Conservation (phyloP, 1,140 invertebrate genomes). For the Neodiprion fabricii region DNA sequence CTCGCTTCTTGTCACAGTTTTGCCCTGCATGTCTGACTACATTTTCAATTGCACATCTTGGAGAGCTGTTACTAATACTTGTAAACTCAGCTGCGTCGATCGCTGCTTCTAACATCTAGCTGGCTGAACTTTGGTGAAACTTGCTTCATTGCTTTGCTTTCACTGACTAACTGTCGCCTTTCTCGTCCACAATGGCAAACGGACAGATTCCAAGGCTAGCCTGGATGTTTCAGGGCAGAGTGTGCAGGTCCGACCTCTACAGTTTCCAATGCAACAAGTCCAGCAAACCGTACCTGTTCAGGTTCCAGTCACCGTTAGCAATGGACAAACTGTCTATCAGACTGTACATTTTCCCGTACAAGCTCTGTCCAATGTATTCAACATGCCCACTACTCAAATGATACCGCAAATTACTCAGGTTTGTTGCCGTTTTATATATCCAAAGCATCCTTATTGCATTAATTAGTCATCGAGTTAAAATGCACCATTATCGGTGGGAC, state of each 20-base stretch:
- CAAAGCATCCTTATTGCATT: constrained; percentile 1
- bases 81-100: too few relatives aligned
- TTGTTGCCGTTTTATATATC: constrained; percentile 16
- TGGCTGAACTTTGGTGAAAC: not conserved
- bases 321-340: constrained; percentile 92
- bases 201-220: constrained; percentile 40
- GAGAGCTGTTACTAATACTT: not conserved
- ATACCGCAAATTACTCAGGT: constrained; percentile 77
- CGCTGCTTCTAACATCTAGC: too few relatives aligned
- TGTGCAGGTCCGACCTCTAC: constrained; percentile 76
- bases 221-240: constrained; percentile 69
- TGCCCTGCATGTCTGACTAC: not conserved
- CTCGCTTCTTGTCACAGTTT: not conserved
- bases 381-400: constrained; percentile 71
- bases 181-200: constrained; percentile 27
- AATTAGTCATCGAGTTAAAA: not conserved
- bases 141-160: constrained; percentile 22
- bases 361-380: constrained; percentile 65
- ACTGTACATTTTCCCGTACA: constrained; percentile 91
- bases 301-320: constrained; percentile 86
- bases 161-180: constrained; percentile 11
- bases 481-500: too few relatives aligned
- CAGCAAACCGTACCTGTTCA: constrained; percentile 88
- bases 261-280: constrained; percentile 76
- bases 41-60: not conserved